A percentile compares a stretch with the other conserved stretches of the same genome.
These are phyloP conservation scores for Thalassoma bifasciatum DNA, from an alignment of 2,113 vertebrate species.

Conservation along the genomic window DNA sequence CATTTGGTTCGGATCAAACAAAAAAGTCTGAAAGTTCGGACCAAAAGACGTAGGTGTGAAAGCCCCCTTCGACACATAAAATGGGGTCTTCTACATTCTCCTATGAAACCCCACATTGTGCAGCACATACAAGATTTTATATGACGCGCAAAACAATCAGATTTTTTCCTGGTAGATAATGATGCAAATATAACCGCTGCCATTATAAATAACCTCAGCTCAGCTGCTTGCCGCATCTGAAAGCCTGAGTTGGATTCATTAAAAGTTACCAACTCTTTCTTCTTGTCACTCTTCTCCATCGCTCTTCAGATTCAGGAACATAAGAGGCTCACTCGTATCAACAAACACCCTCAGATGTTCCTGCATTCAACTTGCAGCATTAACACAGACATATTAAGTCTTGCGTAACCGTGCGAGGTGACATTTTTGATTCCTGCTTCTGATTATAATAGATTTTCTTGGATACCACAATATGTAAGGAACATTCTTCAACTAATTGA, in stretches of 20 bases:
- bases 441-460: background rate
- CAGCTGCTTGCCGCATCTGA: background rate
- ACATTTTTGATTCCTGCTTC: background rate
- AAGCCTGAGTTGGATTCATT: conserved; percentile 18
- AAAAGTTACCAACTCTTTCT: conserved; percentile 17
- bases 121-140: background rate
- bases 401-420: background rate
- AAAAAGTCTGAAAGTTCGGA: no score
- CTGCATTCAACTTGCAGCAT: background rate
- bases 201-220: conserved; percentile 17
- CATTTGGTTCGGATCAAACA: no score
- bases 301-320: conserved; percentile 7
- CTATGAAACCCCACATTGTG: background rate
- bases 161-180: background rate
- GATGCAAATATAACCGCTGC: conserved; percentile 10
- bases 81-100: background rate
- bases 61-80: background rate
- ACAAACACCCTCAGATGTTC: background rate
- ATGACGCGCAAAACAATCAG: background rate
- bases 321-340: background rate
- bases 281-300: background rate
- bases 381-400: background rate
- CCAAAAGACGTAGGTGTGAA: no score
- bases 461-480: background rate
- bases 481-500: background rate